These are phyloP conservation scores for Rhopalosiphum nymphaeae DNA, from an alignment of 2,888 invertebrate species.

Conservation along the genomic window DNA sequence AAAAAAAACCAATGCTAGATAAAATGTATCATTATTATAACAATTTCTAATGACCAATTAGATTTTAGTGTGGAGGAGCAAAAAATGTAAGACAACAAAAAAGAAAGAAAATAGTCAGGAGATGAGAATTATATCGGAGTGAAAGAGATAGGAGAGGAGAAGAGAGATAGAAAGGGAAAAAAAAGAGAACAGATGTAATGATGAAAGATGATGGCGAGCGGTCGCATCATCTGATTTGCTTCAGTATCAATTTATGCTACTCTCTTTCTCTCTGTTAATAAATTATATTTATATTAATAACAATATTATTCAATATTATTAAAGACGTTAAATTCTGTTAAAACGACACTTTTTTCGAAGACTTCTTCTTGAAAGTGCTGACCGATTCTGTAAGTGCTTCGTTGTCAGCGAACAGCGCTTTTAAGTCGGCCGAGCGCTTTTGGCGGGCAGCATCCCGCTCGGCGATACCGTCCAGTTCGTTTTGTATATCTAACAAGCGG, in stretches of 20 bases:
- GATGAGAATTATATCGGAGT: not conserved
- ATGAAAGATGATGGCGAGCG: not conserved
- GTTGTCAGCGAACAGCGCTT: constrained; percentile 78
- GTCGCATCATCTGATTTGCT: not conserved
- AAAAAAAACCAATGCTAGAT: not conserved
- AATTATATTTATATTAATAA: not conserved
- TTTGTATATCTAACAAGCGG: constrained; percentile 80
- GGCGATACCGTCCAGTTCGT: constrained; percentile 80
- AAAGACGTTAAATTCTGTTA: constrained; percentile 39
- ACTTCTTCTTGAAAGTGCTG: constrained; percentile 56
- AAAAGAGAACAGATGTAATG: not conserved
- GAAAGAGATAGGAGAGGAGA: not conserved
- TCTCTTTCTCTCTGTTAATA: not conserved
- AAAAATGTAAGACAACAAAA: not conserved
- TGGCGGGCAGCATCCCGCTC: constrained; percentile 80
- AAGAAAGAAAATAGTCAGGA: not conserved
- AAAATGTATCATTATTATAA: not conserved
- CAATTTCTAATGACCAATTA: not conserved
- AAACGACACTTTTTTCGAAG: constrained; percentile 62
- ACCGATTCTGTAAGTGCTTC: constrained; percentile 67
- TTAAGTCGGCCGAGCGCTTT: constrained; percentile 79
- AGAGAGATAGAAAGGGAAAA: not conserved
- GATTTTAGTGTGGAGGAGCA: not conserved
- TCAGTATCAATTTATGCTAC: not conserved
- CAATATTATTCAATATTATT: constrained; percentile 4